These are phyloP conservation scores for Monomorium pharaonis DNA, from an alignment of 1,140 invertebrate genomes.

Conservation along the genomic window DNA sequence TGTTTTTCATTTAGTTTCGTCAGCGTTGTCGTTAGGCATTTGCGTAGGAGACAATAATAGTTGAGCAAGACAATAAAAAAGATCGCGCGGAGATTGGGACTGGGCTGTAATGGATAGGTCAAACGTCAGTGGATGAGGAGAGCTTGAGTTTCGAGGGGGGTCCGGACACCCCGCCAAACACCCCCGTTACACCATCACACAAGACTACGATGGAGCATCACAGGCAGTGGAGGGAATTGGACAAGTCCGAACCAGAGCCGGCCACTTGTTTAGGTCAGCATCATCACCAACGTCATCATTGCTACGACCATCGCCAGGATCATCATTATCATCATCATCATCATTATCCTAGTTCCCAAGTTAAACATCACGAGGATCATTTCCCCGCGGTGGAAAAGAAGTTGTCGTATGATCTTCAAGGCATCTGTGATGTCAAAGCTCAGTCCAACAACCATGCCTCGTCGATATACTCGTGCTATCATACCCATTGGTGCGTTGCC, in stretches of 20 bases:
- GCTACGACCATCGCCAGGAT: slow-evolving; percentile 65
- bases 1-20: slow-evolving; percentile 72
- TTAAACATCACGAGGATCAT: slow-evolving; percentile 56
- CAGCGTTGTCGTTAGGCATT: slow-evolving; percentile 84
- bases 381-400: slow-evolving; percentile 69
- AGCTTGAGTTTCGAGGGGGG: slow-evolving; percentile 85
- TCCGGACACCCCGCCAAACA: slow-evolving; percentile 86
- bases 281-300: slow-evolving; percentile 74
- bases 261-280: slow-evolving; percentile 82
- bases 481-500: slow-evolving; percentile 82
- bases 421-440: slow-evolving; percentile 64
- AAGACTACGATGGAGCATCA: slow-evolving; percentile 81
- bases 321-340: slow-evolving; percentile 68
- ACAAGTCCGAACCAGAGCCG: slow-evolving; percentile 77
- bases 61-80: slow-evolving; percentile 79
- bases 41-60: slow-evolving; percentile 82
- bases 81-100: slow-evolving; percentile 82
- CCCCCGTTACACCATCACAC: slow-evolving; percentile 84
- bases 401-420: slow-evolving; percentile 68
- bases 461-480: slow-evolving; percentile 83
- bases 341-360: too few relatives aligned
- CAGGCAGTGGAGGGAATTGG: slow-evolving; percentile 74
- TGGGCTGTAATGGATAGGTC: slow-evolving; percentile 85
- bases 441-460: slow-evolving; percentile 76
- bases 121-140: slow-evolving; percentile 85